Evolutionary conservation across 2,888 invertebrate genomes (phyloP), one percentile per base, ranked within the genome.

Genomic region (Pollenia labialis): DNA sequence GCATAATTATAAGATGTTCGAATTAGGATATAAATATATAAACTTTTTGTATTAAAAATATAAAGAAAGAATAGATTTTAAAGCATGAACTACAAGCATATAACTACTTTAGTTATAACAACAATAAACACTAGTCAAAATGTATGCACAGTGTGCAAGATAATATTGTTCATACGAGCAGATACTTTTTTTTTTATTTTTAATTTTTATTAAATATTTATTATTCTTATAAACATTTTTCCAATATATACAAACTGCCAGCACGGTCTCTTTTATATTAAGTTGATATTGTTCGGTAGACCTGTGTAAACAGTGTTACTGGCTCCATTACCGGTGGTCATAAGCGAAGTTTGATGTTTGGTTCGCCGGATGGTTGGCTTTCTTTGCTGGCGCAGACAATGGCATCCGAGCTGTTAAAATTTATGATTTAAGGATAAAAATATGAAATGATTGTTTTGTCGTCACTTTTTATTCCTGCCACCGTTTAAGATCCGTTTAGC

Each of bases 241-340:
- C 12, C 18, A 46, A 16, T 42, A 60, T 11, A 18, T 44, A 18
- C 44, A 44, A 10, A 62, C 42, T 32, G 32, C 32, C 32, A 32
- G 32, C 32, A 32, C 32, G 32, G 32, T 32, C 4, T 32, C 32
- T 32, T 32, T 32, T 32, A 6, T 32, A 32, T 32, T 6, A 32
- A 32, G 32, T 32, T 32, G 32, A 32, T 32, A 32, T 32, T 32
- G 32, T 32, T 32, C 32, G 32, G 4, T 32, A 4, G 32, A 81
- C 76, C 64, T 54, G 71, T 52, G 42, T 42, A 81, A 81, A 66
- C 71, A 71, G 69, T 52, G 62, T 60, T 54, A 40, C 58, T 62
- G 23, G 11, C 18, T 40, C 62, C 42, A 69, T 66, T 12, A 68
- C 48, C 46, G 42, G 40, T 54, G 56, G 54, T 23, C 54, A 64